Base-by-base conservation (phyloP, 92 coral and sea anemone genomes). In the Paramuricea clavata region DNA sequence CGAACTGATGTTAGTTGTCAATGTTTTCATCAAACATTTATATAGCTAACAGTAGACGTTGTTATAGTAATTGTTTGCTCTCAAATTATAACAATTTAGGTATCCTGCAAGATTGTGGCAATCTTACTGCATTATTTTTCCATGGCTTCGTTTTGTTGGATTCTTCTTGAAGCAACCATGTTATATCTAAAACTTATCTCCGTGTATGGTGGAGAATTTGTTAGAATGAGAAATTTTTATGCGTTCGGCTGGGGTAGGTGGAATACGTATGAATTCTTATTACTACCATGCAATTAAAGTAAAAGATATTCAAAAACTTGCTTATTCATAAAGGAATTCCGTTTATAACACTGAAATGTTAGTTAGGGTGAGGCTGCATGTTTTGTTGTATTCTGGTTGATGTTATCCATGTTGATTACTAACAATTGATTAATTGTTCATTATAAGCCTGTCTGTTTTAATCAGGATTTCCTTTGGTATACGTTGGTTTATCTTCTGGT, bases 171-270 rank as follows among this genome's bases (percentile, higher is more conserved):
- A 82, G 98, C 95, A 11, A 70, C 91, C 23, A 97, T 93, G 72
- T 92, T 95, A 61, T 95, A 95, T 72, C 87, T 95, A 15, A 95
- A 95, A 74, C 94, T 95, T 28, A 95, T 95, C 76, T 89, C 91
- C 33, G 98, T 95, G 79, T 95, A 88, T 75, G 93, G 95, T 28
- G 87, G 90, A 10, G 97, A 93, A 76, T 89, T 80, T 74, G 77
- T 95, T 50, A 86, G 89, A 78, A 78, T 92, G 80, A 80, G 35
- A 39, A 81, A 86, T 36, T 95, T 93, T 85, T 92, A 88, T 76
- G 68, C 83, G 27, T 85, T 94, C 78, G 98, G 98, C 62, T 95
- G 98, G 98, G 93, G 98, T 95, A 89, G 69, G 93, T 26, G n/a
- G 7, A 76, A 27, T n/a, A n/a, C n/a, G n/a, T n/a, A n/a, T n/a